Base-by-base conservation (phyloP, 2,113 vertebrate genomes). In the Clupea harengus region DNA sequence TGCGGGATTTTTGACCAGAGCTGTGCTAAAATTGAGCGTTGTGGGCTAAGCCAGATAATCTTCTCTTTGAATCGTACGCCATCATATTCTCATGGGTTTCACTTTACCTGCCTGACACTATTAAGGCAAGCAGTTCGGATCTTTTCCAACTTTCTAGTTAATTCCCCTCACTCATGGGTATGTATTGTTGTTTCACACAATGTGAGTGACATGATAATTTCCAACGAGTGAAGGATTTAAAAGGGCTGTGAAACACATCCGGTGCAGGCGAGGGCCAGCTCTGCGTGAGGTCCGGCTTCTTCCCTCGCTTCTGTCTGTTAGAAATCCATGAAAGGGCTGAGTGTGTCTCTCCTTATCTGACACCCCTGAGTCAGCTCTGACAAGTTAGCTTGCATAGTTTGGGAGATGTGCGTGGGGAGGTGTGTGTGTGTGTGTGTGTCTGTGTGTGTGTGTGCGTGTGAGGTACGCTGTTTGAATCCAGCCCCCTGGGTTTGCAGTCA, bases 81-180 rank as follows among this genome's bases (percentile, higher is more conserved):
- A 18, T 25, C 44, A 80, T 39, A 75, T 32, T 22, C 25, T 67
- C 9, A 25, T n/a, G 54, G 13, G n/a, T 47, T 82, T 83, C 46
- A 50, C 39, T 13, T 17, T 17, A 44, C 49, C 64, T 81, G n/a
- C 52, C 50, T 49, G 22, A 67, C 60, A 60, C 82, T 67, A 67
- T 81, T 84, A n/a, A 54, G 44, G 78, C 49, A 80, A 82, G 54
- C 81, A 78, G 67, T 54, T 52, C 44, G n/a, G 25, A 45, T 80
- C 82, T 39, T 64, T 82, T 82, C 72, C 4, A 82, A 13, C 46
- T 84, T 82, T 84, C 45, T 84, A 46, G 15, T 84, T 49, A 67
- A 88, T 84, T 67, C 44, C 9, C 64, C 57, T 75, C 72, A 20
- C 46, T 75, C 32, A 28, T 54, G 67, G 72, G 32, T 5, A 11